These are phyloP conservation scores for Zalophus californianus DNA, from an alignment of 2,797 vertebrate genomes.

Conservation along the genomic window DNA sequence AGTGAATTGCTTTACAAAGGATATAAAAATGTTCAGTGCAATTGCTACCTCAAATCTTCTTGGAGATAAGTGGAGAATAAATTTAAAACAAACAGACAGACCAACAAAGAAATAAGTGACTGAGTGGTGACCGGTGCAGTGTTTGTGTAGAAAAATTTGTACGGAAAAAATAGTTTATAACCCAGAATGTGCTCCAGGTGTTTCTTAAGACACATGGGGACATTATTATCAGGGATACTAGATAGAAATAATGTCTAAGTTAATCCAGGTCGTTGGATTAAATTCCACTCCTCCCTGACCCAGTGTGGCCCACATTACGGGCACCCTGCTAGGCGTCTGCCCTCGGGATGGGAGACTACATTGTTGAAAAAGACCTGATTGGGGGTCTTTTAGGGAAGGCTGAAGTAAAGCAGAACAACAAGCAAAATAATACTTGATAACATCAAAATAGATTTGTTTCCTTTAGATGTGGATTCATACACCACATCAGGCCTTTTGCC, in stretches of 20 bases:
- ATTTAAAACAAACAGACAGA: slow-evolving; percentile 65
- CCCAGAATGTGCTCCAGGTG: neutral
- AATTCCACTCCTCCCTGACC: neutral
- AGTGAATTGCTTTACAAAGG: slow-evolving; percentile 65
- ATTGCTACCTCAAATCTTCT: slow-evolving; percentile 71
- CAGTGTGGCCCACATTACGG: neutral
- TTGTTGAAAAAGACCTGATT: neutral
- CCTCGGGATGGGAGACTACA: neutral
- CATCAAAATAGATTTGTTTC: neutral
- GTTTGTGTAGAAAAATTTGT: slow-evolving; percentile 12
- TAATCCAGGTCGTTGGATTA: neutral
- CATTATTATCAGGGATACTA: neutral
- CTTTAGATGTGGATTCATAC: neutral
- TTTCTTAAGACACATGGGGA: neutral
- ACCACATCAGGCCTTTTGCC: neutral
- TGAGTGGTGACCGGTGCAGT: neutral
- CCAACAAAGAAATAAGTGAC: slow-evolving; percentile 53
- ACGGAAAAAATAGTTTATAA: neutral
- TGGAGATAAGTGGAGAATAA: slow-evolving; percentile 66
- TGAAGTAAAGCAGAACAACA: neutral
- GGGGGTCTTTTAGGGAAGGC: neutral
- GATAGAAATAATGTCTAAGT: neutral
- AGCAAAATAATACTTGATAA: neutral
- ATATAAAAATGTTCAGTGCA: slow-evolving; percentile 71
- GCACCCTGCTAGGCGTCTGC: neutral